Evolutionary conservation across 2,113 vertebrate genomes (phyloP).

Genomic region (Dromas ardeola): DNA sequence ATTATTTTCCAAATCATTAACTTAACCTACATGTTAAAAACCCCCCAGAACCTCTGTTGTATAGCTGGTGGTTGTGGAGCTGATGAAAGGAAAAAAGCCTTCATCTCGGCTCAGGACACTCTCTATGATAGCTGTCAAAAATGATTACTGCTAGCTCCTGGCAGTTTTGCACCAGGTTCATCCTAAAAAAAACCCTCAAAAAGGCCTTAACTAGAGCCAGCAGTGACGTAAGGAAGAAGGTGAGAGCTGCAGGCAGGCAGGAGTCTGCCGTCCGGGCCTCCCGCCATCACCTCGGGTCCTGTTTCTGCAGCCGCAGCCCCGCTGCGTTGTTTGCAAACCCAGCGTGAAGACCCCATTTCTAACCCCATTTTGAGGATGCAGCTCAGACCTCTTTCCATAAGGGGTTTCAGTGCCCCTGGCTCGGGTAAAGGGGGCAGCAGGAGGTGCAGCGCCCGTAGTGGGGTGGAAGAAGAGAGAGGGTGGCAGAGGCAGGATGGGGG

Average conservation of each 20-base stretch:
- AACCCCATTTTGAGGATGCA: background rate
- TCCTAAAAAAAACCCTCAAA: background rate
- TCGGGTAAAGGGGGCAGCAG: background rate
- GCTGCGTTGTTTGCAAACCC: background rate
- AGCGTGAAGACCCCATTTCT: background rate
- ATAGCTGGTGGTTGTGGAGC: background rate
- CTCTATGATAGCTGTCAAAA: background rate
- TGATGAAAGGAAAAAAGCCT: background rate
- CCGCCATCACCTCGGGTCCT: background rate
- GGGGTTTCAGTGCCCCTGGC: rapidly evolving
- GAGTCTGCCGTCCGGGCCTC: background rate
- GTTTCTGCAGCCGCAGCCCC: background rate
- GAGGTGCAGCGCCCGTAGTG: rapidly evolving
- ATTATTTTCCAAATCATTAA: background rate
- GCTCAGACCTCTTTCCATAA: background rate
- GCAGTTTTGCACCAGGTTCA: background rate
- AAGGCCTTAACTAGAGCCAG: background rate
- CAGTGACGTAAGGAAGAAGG: background rate
- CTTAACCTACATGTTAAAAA: background rate
- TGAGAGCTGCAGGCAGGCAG: background rate
- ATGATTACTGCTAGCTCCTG: background rate
- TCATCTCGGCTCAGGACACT: background rate
- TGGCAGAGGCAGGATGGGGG: background rate
- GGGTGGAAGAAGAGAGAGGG: background rate
- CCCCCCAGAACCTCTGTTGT: background rate